Base-by-base conservation (phyloP, 1,140 invertebrate species). In the Conus ventricosus region DNA sequence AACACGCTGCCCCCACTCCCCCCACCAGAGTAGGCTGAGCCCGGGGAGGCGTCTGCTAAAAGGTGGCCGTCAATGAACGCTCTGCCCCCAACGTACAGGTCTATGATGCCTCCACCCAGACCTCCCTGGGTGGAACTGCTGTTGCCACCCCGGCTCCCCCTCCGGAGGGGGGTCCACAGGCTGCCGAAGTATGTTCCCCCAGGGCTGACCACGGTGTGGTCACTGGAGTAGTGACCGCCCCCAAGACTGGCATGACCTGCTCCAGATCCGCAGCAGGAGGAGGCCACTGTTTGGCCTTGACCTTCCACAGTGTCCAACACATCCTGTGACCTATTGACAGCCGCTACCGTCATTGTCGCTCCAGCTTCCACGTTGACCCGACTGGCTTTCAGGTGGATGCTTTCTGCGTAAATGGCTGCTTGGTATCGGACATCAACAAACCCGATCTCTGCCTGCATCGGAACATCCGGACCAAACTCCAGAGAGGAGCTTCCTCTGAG, bases 111-210 rank as follows among this genome's bases (percentile, higher is more conserved):
- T 53, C 93, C 93, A 51, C 88, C 89, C n/a, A 92, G 92, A 67
- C 90, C 90, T 54, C 25, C 3, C 60, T 54, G 83, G 6, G 63
- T 78, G 39, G 71, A 76, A 25, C 89, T 87, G 75, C 88, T 57
- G 71, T 53, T 80, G 11, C 92, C 92, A 57, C 93, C 93, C 39
- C 60, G 25, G 88, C 92, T 93, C 11, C 93, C 93, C 75, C 93
- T 78, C 23, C 89, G 76, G 25, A 87, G 39, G 57, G 92, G 92
- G 15, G 23, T 81, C 55, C 91, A 91, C 63, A 93, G 67, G 87
- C 91, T 93, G 54, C 91, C 93, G 84, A 91, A 93, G 90, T 93
- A 93, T 5, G 55, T 20, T 7, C 93, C 93, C 23, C 93, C 92
- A 6, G 82, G 53, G 15, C 51, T 78, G 25, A 91, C 39, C 7